Evolutionary conservation across 2,113 vertebrate species (phyloP).

Genomic region (Mormyrus iriodes): DNA sequence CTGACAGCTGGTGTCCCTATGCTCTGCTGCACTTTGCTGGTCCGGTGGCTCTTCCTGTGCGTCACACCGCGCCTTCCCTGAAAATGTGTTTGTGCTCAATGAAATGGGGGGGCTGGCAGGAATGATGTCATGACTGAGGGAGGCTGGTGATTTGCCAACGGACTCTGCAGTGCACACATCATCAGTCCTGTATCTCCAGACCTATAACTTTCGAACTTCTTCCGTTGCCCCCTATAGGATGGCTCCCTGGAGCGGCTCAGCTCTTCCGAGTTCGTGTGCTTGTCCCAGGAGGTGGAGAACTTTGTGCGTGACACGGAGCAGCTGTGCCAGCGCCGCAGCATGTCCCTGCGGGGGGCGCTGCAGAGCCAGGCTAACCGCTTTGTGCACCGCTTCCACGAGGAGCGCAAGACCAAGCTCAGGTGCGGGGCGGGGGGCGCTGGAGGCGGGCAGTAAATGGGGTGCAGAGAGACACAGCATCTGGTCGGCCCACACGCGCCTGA

Average conservation of each 20-base stretch:
- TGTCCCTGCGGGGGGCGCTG: slow-evolving; percentile 84
- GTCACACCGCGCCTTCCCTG: background rate
- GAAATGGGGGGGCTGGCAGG: background rate
- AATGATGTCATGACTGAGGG: background rate
- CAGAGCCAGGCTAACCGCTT: slow-evolving; percentile 95
- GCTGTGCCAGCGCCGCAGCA: slow-evolving; percentile 80
- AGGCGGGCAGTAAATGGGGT: background rate
- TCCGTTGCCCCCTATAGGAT: slow-evolving; percentile 59
- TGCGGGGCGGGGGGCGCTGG: slow-evolving; percentile 34
- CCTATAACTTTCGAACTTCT: too few relatives aligned
- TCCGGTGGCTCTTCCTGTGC: background rate
- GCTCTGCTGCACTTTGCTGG: background rate
- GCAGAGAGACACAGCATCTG: background rate
- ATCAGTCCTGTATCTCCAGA: background rate
- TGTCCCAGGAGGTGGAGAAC: slow-evolving; percentile 81
- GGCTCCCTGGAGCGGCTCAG: slow-evolving; percentile 90
- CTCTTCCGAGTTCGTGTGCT: slow-evolving; percentile 81
- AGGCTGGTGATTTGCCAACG: background rate
- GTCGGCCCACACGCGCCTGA: background rate
- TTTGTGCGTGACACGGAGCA: slow-evolving; percentile 83
- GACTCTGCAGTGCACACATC: background rate
- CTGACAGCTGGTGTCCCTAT: background rate
- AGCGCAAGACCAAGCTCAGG: slow-evolving; percentile 93
- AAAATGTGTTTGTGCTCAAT: background rate
- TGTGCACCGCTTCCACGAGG: slow-evolving; percentile 93